Evolutionary conservation across 2,113 vertebrate species (phyloP).

Genomic region (Mohoua ochrocephala): DNA sequence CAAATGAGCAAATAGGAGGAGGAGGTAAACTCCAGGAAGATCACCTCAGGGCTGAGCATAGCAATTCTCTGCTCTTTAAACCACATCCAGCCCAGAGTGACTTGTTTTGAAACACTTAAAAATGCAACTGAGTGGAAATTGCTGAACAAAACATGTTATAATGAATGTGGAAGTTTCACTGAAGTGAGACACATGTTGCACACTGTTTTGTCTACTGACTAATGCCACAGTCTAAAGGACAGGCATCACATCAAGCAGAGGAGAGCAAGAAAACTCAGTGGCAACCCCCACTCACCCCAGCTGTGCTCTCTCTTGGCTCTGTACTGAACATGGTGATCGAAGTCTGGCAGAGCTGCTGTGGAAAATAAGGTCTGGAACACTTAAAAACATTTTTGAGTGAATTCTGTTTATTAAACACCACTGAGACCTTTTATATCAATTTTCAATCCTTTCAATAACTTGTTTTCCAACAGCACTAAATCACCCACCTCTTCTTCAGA

Average conservation of each 20-base stretch:
- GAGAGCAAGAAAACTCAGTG: neutral
- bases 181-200: neutral
- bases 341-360: conserved; percentile 25
- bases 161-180: neutral
- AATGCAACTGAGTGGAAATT: neutral
- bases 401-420: conserved; percentile 58
- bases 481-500: conserved; percentile 60
- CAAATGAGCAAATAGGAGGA: neutral
- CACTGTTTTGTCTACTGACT: neutral
- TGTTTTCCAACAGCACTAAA: conserved; percentile 59
- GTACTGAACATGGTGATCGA: neutral
- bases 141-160: neutral
- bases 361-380: conserved; percentile 43
- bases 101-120: neutral
- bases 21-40: neutral
- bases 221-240: neutral
- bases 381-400: conserved; percentile 36
- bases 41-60: neutral
- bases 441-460: conserved; percentile 61
- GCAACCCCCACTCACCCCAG: conserved; percentile 14
- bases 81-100: neutral
- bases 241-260: neutral
- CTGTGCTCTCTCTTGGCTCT: conserved; percentile 44
- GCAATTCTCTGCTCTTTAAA: neutral
- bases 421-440: conserved; percentile 54